Evolutionary conservation across 2,797 vertebrate genomes (phyloP).

Genomic region (Geotrypetes seraphini): DNA sequence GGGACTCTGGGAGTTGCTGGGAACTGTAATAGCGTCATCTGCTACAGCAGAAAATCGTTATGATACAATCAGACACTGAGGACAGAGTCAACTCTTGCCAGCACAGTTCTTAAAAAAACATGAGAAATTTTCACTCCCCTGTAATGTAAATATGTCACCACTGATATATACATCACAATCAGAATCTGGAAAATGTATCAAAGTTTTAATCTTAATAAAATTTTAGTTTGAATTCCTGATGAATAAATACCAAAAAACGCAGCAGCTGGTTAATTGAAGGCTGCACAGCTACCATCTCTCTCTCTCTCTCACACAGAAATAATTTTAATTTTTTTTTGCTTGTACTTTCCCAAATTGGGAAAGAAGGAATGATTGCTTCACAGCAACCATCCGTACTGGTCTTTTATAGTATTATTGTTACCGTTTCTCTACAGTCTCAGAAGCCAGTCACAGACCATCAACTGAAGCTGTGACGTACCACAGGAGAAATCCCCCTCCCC

Average conservation of each 20-base stretch:
- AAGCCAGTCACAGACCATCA: conserved; percentile 63
- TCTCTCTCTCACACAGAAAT: conserved; percentile 50
- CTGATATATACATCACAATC: conserved; percentile 83
- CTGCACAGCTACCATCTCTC: conserved; percentile 76
- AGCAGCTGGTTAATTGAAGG: conserved; percentile 69
- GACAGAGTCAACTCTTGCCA: conserved; percentile 51
- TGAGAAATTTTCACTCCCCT: no score
- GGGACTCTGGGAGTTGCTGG: conserved; percentile 66
- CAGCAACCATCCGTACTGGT: conserved; percentile 67
- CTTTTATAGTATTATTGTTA: conserved; percentile 39
- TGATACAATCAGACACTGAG: conserved; percentile 77
- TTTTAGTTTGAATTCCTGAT: conserved; percentile 70
- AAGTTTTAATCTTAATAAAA: conserved; percentile 97
- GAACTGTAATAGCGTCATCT: conserved; percentile 71
- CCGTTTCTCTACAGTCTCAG: conserved; percentile 63
- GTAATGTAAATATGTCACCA: conserved; percentile 77
- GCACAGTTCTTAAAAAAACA: conserved; percentile 53
- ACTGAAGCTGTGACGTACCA: conserved; percentile 72
- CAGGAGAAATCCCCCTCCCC: no score
- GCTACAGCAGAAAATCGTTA: conserved; percentile 82
- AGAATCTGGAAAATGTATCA: conserved; percentile 91
- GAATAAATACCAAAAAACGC: conserved; percentile 84
- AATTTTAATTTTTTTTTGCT: conserved; percentile 53
- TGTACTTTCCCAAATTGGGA: conserved; percentile 57
- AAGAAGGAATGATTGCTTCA: conserved; percentile 55